Conservation (phyloP, 2,797 vertebrate genomes). For the Sternarchorhynchus goeldii region DNA sequence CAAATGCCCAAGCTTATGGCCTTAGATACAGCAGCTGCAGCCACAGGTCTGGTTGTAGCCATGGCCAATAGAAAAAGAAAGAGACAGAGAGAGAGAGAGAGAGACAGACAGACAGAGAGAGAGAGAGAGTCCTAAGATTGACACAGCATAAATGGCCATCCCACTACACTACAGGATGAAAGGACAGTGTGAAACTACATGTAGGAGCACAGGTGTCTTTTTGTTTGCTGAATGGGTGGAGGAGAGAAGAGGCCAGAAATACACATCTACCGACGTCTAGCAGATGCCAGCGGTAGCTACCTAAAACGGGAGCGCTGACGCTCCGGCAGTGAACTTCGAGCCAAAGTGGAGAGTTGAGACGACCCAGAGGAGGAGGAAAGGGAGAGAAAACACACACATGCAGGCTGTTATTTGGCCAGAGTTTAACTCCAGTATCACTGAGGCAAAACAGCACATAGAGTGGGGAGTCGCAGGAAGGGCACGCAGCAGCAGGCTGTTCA, state of each 20-base stretch:
- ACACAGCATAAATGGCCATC: constrained; percentile 1
- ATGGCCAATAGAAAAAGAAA: background rate
- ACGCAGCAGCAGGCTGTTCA: background rate
- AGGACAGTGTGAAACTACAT: constrained; percentile 24
- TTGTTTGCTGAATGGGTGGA: constrained; percentile 15
- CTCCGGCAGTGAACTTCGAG: constrained; percentile 80
- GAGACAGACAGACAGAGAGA: background rate
- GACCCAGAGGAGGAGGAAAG: constrained; percentile 74
- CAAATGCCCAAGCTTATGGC: constrained; percentile 29
- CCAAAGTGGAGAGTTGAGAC: constrained; percentile 59
- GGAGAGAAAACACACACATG: constrained; percentile 70
- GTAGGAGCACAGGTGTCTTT: constrained; percentile 36
- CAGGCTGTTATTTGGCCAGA: constrained; percentile 44
- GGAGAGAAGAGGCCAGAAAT: constrained; percentile 45
- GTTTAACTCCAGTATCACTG: background rate
- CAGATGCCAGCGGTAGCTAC: constrained; percentile 62
- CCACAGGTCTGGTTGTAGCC: constrained; percentile 9
- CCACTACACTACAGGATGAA: constrained; percentile 33
- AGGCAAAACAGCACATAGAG: background rate
- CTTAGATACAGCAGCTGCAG: constrained; percentile 34
- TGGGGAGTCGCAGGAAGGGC: background rate
- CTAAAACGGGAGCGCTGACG: constrained; percentile 81
- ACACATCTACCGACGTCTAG: constrained; percentile 54
- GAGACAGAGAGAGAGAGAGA: background rate
- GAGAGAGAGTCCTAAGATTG: background rate